These are phyloP conservation scores for Stegodyphus mimosarum DNA, from an alignment of 1,140 invertebrate species.

Conservation along the genomic window DNA sequence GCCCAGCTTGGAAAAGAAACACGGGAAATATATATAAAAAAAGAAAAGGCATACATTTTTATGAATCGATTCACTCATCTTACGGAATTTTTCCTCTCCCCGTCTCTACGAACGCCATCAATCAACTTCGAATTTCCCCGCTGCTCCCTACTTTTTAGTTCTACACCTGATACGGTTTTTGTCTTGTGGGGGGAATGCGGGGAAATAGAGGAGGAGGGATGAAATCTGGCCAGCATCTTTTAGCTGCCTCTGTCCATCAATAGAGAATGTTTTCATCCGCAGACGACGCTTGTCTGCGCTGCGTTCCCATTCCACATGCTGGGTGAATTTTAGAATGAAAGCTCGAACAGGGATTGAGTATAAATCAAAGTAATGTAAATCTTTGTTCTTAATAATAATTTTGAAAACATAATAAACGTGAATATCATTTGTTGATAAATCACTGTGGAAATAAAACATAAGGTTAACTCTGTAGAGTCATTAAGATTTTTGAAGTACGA, in stretches of 20 bases:
- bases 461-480: too few relatives aligned
- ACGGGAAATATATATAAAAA: background rate
- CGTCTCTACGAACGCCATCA: constrained; percentile 1
- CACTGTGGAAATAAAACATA: too few relatives aligned
- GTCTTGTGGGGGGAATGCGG: background rate
- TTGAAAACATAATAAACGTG: background rate
- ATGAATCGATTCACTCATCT: constrained; percentile 53
- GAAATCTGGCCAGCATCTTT: constrained; percentile 57
- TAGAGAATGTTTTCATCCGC: constrained; percentile 53
- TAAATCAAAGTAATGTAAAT: constrained; percentile 1
- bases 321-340: constrained; percentile 34
- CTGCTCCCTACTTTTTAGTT: background rate
- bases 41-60: constrained; percentile 50
- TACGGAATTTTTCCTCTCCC: constrained; percentile 19
- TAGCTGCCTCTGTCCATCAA: constrained; percentile 54
- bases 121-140: constrained; percentile 36
- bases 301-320: constrained; percentile 24
- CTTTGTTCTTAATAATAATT: too few relatives aligned
- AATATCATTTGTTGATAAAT: too few relatives aligned
- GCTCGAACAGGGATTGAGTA: constrained; percentile 26
- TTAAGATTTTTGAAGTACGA: too few relatives aligned
- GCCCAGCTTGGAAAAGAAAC: background rate
- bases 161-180: constrained; percentile 50
- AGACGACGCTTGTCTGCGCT: constrained; percentile 52
- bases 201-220: background rate